Conservation (phyloP, 2,797 vertebrate species). For the Enoplosus armatus region DNA sequence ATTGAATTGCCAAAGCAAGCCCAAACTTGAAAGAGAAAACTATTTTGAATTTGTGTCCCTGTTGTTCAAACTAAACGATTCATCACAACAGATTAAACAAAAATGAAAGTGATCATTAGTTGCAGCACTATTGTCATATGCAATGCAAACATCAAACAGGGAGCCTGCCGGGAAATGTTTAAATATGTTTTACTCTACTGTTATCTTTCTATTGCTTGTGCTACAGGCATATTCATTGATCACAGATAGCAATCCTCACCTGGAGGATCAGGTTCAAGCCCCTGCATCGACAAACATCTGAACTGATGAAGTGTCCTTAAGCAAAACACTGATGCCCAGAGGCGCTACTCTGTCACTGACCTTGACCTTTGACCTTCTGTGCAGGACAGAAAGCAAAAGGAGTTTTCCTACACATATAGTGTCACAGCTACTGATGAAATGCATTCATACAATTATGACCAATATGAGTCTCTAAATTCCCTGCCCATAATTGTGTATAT, state of each 20-base stretch:
- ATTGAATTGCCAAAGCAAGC: constrained; percentile 46
- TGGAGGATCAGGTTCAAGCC: not conserved
- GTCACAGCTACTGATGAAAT: not conserved
- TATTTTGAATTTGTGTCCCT: not conserved
- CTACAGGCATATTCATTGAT: not conserved
- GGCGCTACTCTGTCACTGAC: not conserved
- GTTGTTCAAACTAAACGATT: not conserved
- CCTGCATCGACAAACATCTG: not conserved
- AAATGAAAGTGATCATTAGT: not conserved
- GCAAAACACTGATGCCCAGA: constrained; percentile 1
- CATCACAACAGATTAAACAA: too few species aligned
- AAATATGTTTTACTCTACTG: not conserved
- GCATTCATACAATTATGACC: not conserved
- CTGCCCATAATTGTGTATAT: not conserved
- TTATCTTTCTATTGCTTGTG: not conserved
- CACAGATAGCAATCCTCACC: not conserved
- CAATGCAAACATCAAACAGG: not conserved
- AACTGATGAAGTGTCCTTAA: not conserved
- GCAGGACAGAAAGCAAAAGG: not conserved
- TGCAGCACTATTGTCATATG: not conserved
- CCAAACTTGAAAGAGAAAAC: constrained; percentile 29
- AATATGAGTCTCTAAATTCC: not conserved
- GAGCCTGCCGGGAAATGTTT: not conserved
- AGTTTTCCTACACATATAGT: not conserved
- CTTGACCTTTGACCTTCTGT: constrained; percentile 50